phyloP scores from a whole-genome alignment of 2,888 invertebrate species.

The Drosophila planitibia region DNA sequence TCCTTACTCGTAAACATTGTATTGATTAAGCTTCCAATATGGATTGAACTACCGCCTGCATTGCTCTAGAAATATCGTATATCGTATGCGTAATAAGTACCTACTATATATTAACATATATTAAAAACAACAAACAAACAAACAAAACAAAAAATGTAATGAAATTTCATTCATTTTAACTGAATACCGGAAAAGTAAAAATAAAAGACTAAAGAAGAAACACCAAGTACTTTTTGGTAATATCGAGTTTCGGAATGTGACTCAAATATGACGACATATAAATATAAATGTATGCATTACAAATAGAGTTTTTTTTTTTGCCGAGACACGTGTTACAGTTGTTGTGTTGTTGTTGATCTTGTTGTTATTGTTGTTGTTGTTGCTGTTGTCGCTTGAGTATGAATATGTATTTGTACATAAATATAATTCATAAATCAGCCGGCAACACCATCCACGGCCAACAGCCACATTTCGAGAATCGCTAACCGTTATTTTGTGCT shows the following conservation, averaged over 20 bases:
- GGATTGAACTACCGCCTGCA: slow-evolving; percentile 83
- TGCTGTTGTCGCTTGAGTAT: slow-evolving; percentile 29
- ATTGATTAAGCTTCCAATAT: slow-evolving; percentile 62
- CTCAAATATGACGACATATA: slow-evolving; percentile 20
- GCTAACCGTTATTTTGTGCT: slow-evolving; percentile 39
- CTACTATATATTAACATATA: slow-evolving; percentile 27
- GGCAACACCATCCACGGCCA: slow-evolving; percentile 30
- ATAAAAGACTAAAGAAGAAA: slow-evolving; percentile 5
- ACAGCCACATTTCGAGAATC: slow-evolving; percentile 13
- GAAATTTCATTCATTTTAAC: slow-evolving; percentile 6
- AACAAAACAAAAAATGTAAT: slow-evolving; percentile 4
- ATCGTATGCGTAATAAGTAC: slow-evolving; percentile 54
- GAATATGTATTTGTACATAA: slow-evolving; percentile 27
- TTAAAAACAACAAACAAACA: background rate
- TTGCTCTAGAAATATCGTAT: slow-evolving; percentile 65
- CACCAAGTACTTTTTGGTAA: slow-evolving; percentile 16
- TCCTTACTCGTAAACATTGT: slow-evolving; percentile 37
- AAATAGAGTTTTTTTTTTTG: slow-evolving; percentile 14
- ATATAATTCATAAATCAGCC: slow-evolving; percentile 56
- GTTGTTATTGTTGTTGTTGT: slow-evolving; percentile 23
- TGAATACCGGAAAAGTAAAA: slow-evolving; percentile 3
- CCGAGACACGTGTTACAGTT: slow-evolving; percentile 28
- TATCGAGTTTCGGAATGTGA: slow-evolving; percentile 27
- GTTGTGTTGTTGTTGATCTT: slow-evolving; percentile 14
- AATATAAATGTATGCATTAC: slow-evolving; percentile 25